Base-by-base conservation (phyloP, 2,797 vertebrate genomes). In the Anguilla obscura region DNA sequence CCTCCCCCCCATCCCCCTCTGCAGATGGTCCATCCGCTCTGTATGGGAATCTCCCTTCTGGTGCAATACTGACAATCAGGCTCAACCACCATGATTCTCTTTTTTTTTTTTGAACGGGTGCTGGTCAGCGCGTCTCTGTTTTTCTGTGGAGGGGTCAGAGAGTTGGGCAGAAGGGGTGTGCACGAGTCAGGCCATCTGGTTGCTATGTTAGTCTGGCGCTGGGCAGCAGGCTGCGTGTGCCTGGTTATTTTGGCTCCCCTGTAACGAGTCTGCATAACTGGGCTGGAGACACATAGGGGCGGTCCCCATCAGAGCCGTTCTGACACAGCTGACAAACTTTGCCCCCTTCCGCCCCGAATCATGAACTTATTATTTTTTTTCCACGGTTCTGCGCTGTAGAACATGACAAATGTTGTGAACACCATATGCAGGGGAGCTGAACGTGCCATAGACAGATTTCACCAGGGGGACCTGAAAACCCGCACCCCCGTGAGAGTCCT, bases 401-500 rank as follows among this genome's bases (percentile, higher is more conserved):
- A 60, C 86, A 76, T 87, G 86, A 87, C 50, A 58, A 58, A 80
- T 80, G 86, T 74, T 54, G 86, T 76, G 54, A 52, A 56, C 33
- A 80, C 40, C 30, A 27, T 58, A 21, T n/a, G 36, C 30, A 18
- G 33, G 36, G 36, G 33, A 3, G 36, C 79, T 66, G 56, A 87
- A 60, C 7, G 45, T 84, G 79, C 52, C 54, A 83, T 66, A 71
- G 74, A 54, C 52, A 87, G 60, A 84, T 71, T 71, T 71, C 5
- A 16, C 56, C 16, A 1, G 27, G 33, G 83, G 56, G 48, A 36
- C 58, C 79, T 45, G 56, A 36, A 83, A 63, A 83, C 71, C 33
- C 36, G 5, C 30, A 4, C 14, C 74, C 36, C 74, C 45, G 66
- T 71, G 80, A 54, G 86, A 84, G 1, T 84, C 82, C n/a, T 48